These are phyloP conservation scores for Ahaetulla prasina DNA, from an alignment of 2,113 vertebrate species.

Conservation along the genomic window DNA sequence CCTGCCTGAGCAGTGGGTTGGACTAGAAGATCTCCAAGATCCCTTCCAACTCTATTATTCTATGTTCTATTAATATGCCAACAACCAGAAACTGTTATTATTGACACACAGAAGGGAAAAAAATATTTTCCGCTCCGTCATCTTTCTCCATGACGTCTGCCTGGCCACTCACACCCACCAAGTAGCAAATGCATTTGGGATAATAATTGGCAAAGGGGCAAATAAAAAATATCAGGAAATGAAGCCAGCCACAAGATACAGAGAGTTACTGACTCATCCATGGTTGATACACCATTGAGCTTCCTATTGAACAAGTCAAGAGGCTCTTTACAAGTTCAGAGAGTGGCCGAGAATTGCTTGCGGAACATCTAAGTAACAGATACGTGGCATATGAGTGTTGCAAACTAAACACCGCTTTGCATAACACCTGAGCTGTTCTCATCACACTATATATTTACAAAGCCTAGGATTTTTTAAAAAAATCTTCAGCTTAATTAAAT, in stretches of 20 bases:
- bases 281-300: background rate
- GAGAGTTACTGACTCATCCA: background rate
- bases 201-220: rapidly evolving
- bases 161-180: background rate
- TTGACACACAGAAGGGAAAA: too few species aligned
- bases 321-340: background rate
- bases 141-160: background rate
- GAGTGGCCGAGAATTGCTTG: background rate
- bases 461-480: background rate
- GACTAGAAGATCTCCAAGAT: too few species aligned
- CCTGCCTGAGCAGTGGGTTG: too few species aligned
- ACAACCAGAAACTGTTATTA: too few species aligned
- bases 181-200: background rate
- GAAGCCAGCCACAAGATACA: background rate
- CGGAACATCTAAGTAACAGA: background rate
- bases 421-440: background rate
- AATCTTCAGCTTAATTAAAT: background rate
- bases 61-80: too few species aligned
- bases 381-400: background rate
- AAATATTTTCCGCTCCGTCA: too few species aligned
- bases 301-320: background rate
- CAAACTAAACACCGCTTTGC: background rate
- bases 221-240: background rate
- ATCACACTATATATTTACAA: background rate
- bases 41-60: too few species aligned